Conservation (phyloP, 30 jellyfish, hydroid and myxozoan genomes). For the Nemopilema nomurai region DNA sequence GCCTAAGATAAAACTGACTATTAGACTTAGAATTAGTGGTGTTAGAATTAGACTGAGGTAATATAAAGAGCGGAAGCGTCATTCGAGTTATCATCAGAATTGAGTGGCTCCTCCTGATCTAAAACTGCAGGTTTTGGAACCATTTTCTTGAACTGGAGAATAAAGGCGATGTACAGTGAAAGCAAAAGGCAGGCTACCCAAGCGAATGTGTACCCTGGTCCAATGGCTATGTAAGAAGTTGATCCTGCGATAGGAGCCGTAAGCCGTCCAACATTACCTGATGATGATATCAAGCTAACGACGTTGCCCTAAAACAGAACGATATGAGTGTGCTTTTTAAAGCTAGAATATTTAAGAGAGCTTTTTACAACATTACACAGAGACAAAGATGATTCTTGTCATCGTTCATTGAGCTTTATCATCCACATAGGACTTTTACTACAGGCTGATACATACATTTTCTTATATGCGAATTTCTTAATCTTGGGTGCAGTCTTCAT, state of each 20-base stretch:
- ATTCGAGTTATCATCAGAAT: background rate
- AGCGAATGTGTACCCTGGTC: constrained; percentile 51
- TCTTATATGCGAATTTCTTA: too few species aligned
- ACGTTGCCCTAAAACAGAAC: constrained; percentile 17
- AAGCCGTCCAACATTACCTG: constrained; percentile 55
- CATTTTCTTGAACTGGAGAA: constrained; percentile 9
- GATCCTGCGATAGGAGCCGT: constrained; percentile 63
- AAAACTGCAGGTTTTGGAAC: background rate
- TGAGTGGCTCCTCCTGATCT: background rate
- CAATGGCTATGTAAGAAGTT: constrained; percentile 43
- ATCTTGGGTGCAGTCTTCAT: too few species aligned
- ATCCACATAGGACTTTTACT: too few species aligned
- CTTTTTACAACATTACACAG: too few species aligned
- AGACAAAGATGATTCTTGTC: too few species aligned
- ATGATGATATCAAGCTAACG: constrained; percentile 53
- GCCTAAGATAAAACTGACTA: too few species aligned
- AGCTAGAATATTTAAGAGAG: too few species aligned
- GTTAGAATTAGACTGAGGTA: constrained; percentile 9
- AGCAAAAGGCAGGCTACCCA: constrained; percentile 16
- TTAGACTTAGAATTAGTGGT: too few species aligned
- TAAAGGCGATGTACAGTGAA: background rate
- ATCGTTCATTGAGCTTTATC: too few species aligned
- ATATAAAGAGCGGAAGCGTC: background rate
- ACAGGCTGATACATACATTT: too few species aligned
- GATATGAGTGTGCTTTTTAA: background rate